These are phyloP conservation scores for Sisor rabdophorus DNA, from an alignment of 2,113 vertebrate species.

Conservation along the genomic window DNA sequence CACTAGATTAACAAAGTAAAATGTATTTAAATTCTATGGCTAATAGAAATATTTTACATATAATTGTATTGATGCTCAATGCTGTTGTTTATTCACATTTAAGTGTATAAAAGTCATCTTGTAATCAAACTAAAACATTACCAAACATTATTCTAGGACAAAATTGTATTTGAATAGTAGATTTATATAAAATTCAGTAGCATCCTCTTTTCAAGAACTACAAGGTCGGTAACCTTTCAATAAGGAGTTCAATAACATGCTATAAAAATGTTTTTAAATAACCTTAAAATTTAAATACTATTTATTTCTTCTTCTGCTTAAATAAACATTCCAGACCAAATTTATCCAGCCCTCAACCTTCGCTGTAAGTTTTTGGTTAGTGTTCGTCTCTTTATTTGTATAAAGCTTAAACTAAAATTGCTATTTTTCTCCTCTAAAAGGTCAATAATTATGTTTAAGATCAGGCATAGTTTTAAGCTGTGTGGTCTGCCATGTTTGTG, in stretches of 20 bases:
- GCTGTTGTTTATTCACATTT: neutral
- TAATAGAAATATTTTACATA: neutral
- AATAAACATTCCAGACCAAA: neutral
- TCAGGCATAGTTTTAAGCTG: neutral
- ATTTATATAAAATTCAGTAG: neutral
- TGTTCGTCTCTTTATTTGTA: slow-evolving; percentile 13
- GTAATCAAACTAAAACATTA: no score
- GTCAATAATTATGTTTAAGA: slow-evolving; percentile 36
- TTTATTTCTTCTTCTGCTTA: neutral
- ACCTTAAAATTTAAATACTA: neutral
- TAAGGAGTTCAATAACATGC: neutral
- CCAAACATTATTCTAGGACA: no score
- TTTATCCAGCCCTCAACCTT: slow-evolving; percentile 2
- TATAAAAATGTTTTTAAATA: neutral
- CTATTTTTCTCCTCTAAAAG: slow-evolving; percentile 21
- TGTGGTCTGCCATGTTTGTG: slow-evolving; percentile 10
- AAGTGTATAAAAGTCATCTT: neutral
- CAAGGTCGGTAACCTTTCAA: neutral
- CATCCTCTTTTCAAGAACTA: neutral
- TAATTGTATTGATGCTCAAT: neutral
- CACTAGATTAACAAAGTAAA: no score
- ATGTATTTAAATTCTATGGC: neutral
- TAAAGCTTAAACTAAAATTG: slow-evolving; percentile 26
- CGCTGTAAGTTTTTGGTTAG: slow-evolving; percentile 21
- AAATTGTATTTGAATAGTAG: neutral